Conservation (phyloP, 2,797 vertebrate genomes). For the Emys orbicularis region DNA sequence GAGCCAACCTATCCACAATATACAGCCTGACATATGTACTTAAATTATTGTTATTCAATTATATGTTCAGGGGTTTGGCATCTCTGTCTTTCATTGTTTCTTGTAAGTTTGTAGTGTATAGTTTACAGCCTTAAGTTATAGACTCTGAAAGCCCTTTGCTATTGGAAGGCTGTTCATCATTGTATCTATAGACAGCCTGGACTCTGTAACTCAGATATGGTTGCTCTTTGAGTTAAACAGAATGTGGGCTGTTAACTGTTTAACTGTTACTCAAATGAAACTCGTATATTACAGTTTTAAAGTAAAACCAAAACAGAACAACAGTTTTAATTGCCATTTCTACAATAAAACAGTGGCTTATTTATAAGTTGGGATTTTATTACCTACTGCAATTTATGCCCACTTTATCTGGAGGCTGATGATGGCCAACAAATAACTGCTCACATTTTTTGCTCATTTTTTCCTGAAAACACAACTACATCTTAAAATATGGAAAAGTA, state of each 20-base stretch:
- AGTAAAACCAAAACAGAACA: constrained; percentile 74
- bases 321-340: constrained; percentile 78
- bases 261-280: constrained; percentile 71
- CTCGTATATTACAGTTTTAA: constrained; percentile 71
- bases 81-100: constrained; percentile 54
- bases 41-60: constrained; percentile 67
- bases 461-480: constrained; percentile 71
- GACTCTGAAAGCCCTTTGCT: constrained; percentile 52
- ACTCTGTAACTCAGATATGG: constrained; percentile 15
- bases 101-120: not conserved
- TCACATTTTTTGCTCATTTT: constrained; percentile 70
- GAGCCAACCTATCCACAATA: constrained; percentile 8
- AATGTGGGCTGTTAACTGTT: constrained; percentile 50
- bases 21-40: constrained; percentile 24
- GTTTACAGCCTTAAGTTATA: constrained; percentile 25
- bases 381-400: constrained; percentile 77
- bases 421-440: constrained; percentile 76
- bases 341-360: constrained; percentile 78
- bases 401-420: constrained; percentile 76
- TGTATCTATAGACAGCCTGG: constrained; percentile 33
- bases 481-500: constrained; percentile 84
- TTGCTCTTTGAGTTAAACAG: constrained; percentile 55
- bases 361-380: constrained; percentile 80
- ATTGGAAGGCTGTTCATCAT: constrained; percentile 47
- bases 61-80: constrained; percentile 34